Evolutionary conservation across 1,140 invertebrate species (phyloP).

Genomic region (Cephus cinctus): DNA sequence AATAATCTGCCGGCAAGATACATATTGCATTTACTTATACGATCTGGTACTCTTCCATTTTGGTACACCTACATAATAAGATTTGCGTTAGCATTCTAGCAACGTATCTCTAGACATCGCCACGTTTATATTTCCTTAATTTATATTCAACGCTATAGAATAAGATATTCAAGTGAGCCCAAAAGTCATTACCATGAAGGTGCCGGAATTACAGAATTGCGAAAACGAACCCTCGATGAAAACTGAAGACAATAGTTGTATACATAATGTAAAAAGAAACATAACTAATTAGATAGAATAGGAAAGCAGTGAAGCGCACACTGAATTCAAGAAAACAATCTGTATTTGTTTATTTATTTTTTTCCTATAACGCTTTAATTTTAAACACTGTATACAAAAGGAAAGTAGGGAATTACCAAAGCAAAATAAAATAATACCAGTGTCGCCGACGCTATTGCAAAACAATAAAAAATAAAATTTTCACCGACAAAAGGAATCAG

Average conservation of each 20-base stretch:
- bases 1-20: conserved; percentile 15
- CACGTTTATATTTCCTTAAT: conserved; percentile 19
- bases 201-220: conserved; percentile 8
- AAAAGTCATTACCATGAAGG: conserved; percentile 20
- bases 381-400: no score
- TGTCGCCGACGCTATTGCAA: no score
- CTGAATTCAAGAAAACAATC: conserved; percentile 16
- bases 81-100: conserved; percentile 19
- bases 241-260: no score
- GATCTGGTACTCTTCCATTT: conserved; percentile 16
- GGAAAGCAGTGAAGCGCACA: conserved; percentile 11
- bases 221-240: no score
- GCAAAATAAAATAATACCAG: no score
- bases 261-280: not conserved
- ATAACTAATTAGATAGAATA: conserved; percentile 1
- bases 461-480: no score
- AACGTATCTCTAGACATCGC: conserved; percentile 18
- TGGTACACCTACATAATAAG: conserved; percentile 17
- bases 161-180: conserved; percentile 13
- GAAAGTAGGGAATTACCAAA: no score
- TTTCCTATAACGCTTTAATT: not conserved
- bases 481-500: no score
- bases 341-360: conserved; percentile 3
- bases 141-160: conserved; percentile 29
- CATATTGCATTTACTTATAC: conserved; percentile 6